These are phyloP conservation scores for Saguinus midas DNA, from an alignment of 2,113 vertebrate genomes.

Conservation along the genomic window DNA sequence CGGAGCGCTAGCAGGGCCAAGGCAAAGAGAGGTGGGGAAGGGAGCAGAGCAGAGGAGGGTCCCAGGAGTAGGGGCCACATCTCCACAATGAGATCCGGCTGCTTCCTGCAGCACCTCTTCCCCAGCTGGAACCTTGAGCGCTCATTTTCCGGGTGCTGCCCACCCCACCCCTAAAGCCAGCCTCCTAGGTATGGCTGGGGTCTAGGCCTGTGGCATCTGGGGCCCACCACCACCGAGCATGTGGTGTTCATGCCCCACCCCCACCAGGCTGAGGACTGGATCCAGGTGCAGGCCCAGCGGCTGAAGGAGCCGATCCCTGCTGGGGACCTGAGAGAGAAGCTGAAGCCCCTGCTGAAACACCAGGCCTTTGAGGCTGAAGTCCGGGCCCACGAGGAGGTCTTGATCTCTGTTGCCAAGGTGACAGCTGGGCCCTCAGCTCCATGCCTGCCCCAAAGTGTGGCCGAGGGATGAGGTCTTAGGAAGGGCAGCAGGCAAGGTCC, in stretches of 20 bases:
- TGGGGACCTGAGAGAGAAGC: slow-evolving; percentile 85
- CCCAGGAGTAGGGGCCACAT: fast-evolving
- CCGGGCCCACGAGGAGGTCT: slow-evolving; percentile 86
- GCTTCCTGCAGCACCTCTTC: background rate
- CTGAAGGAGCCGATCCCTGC: slow-evolving; percentile 85
- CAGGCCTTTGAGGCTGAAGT: slow-evolving; percentile 93
- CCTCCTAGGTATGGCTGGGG: background rate
- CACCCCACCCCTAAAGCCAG: background rate
- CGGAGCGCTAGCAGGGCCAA: background rate
- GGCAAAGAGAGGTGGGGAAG: background rate
- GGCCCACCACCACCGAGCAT: background rate
- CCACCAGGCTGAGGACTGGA: slow-evolving; percentile 89
- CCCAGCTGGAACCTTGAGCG: background rate
- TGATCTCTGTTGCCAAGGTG: slow-evolving; percentile 87
- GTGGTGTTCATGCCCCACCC: fast-evolving
- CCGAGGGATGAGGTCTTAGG: background rate
- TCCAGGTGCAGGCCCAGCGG: slow-evolving; percentile 88
- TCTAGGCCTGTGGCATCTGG: background rate
- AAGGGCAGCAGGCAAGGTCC: fast-evolving
- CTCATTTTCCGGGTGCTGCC: background rate
- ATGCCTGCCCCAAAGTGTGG: background rate
- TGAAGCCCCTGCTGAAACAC: slow-evolving; percentile 90
- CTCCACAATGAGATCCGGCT: background rate
- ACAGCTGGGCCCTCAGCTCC: background rate
- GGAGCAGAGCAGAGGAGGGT: too few species aligned